phyloP scores from a whole-genome alignment of 2,888 invertebrate species.

The Phengaris arion region DNA sequence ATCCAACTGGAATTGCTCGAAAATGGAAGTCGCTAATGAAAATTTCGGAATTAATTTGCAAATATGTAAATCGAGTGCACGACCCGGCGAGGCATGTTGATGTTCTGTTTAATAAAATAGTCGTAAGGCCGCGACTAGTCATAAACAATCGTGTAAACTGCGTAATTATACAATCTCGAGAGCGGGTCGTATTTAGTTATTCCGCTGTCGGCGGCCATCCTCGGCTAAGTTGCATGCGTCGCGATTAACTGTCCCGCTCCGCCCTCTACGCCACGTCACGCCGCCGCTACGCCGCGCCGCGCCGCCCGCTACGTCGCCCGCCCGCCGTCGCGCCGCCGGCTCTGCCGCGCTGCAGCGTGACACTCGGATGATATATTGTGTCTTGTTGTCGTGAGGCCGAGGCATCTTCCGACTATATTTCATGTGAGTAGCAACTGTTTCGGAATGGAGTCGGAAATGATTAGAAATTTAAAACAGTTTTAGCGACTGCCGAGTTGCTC shows the following conservation, averaged over 20 bases:
- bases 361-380: constrained; percentile 24
- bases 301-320: neutral
- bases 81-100: neutral
- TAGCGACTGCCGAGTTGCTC: constrained; percentile 11
- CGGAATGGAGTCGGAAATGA: constrained; percentile 15
- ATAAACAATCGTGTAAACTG: constrained; percentile 26
- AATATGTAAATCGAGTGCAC: constrained; percentile 24
- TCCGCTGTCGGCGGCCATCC: constrained; percentile 22
- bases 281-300: neutral
- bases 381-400: constrained; percentile 22
- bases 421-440: constrained; percentile 12
- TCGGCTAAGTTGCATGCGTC: neutral
- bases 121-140: constrained; percentile 26
- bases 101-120: constrained; percentile 27
- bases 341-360: constrained; percentile 4
- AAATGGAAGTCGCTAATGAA: constrained; percentile 16
- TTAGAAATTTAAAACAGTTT: constrained; percentile 20
- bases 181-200: constrained; percentile 25
- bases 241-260: constrained; percentile 16
- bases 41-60: constrained; percentile 14
- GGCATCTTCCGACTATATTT: constrained; percentile 19
- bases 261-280: neutral
- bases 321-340: neutral
- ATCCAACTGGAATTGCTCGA: neutral
- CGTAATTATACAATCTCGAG: constrained; percentile 26